A percentile compares a stretch with the other conserved stretches of the same genome.
Evolutionary conservation across 2,888 invertebrate species (phyloP).

Genomic region (Plebejus anna): DNA sequence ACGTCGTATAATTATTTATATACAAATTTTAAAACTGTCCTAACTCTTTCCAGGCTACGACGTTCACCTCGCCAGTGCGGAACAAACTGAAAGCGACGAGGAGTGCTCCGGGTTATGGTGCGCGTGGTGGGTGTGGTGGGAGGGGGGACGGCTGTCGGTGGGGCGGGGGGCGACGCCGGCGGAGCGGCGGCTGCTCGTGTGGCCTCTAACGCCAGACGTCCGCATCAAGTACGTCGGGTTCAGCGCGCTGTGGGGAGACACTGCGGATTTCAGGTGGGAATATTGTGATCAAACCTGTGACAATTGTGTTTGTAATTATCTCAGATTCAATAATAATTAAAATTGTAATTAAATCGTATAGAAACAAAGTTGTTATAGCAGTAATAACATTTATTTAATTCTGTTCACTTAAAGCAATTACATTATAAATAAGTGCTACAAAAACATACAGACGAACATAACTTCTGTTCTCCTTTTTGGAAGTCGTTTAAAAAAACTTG

Average conservation of each 20-base stretch:
- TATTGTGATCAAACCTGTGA: not conserved
- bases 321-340: too few relatives aligned
- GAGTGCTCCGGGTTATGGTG: conserved; percentile 75
- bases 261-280: conserved; percentile 81
- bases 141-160: conserved; percentile 77
- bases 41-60: conserved; percentile 76
- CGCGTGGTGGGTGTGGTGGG: conserved; percentile 86
- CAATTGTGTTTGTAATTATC: too few relatives aligned
- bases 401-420: too few relatives aligned
- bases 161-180: conserved; percentile 79
- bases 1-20: too few relatives aligned
- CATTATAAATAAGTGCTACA: too few relatives aligned
- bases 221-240: conserved; percentile 82
- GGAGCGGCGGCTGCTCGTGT: conserved; percentile 78
- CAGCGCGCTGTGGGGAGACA: conserved; percentile 82
- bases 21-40: too few relatives aligned
- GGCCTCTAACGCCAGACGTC: conserved; percentile 81
- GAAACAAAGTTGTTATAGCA: too few relatives aligned
- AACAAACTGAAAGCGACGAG: conserved; percentile 79
- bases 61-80: conserved; percentile 80
- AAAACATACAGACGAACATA: too few relatives aligned
- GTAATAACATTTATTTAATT: too few relatives aligned
- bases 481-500: too few relatives aligned
- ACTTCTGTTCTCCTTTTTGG: too few relatives aligned
- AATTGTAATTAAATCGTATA: too few relatives aligned